Base-by-base conservation (phyloP, 2,113 vertebrate species). In the Jaculus jaculus region DNA sequence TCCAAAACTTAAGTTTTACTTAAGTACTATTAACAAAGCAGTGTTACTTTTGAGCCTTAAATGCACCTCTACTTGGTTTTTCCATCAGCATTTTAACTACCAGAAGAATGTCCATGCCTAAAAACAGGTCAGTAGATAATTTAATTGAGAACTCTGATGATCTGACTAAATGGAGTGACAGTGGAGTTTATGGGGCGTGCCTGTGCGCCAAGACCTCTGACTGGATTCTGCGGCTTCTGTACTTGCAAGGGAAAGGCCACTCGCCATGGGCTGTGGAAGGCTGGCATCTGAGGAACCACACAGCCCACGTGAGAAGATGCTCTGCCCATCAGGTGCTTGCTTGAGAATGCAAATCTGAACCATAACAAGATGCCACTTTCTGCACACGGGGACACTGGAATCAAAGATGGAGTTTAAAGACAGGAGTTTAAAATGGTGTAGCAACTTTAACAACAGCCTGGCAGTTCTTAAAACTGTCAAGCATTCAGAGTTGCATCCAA, bases 311-410 rank as follows among this genome's bases (percentile, higher is more conserved):
- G 63, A 37, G 24, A 69, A 69, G 78, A 24, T 5, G 60, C 34
- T 74, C 30, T 26, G 12, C 3, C 16, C 63, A 58, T 23, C 1
- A 47, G 16, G 58, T 1, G 20, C 34, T 32, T 13, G 34, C n/a
- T n/a, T n/a, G 73, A 65, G 54, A 34, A 51, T 30, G 34, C 51
- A 28, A 60, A 30, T 18, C 15, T 9, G 60, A 86, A 32, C 20
- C 54, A 85, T 34, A 21, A 5, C 1, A 32, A 83, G 26, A 28
- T 23, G 5, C 32, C 39, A 32, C 23, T 21, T 16, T 60, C 12
- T 26, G 24, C 66, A 85, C 13, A 34, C 0, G 0, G 3, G 18
- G 42, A 37, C 0, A 81, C 28, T n/a, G 0, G 2, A 37, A 5
- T 7, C 17, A 51, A 0, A 74, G 23, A 37, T 37, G 65, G 66